A percentile compares a stretch with the other conserved stretches of the same genome.
Evolutionary conservation across 1,140 invertebrate genomes (phyloP).

Genomic region (Aricia agestis): DNA sequence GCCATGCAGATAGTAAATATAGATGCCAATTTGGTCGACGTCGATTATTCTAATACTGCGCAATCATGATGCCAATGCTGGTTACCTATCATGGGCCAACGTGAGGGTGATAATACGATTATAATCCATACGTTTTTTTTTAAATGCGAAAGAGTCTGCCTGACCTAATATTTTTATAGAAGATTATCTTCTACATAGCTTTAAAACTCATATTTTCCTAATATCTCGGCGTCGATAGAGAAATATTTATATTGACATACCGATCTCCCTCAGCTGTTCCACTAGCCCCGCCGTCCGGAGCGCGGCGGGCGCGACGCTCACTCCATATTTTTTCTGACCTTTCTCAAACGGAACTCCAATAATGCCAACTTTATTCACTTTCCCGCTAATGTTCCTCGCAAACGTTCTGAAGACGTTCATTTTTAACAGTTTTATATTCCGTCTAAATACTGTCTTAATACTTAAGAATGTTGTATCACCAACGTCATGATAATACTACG

Average conservation of each 20-base stretch:
- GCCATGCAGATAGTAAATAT: no score
- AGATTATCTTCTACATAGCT: no score
- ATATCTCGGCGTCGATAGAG: no score
- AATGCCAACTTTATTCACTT: conserved; percentile 77
- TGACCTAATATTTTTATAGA: no score
- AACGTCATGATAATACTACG: neutral
- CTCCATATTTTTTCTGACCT: conserved; percentile 81
- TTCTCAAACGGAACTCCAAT: conserved; percentile 86
- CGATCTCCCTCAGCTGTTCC: conserved; percentile 65
- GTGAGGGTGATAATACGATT: no score
- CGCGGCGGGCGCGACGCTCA: conserved; percentile 77
- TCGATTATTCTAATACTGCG: no score
- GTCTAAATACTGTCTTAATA: neutral
- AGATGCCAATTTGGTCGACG: no score
- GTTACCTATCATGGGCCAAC: no score
- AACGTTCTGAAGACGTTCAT: conserved; percentile 58
- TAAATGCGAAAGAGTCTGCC: no score
- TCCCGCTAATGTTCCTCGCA: conserved; percentile 51
- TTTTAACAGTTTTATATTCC: conserved; percentile 26
- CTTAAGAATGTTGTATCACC: neutral
- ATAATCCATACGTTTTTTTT: no score
- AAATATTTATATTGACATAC: conserved; percentile 44
- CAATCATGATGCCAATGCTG: no score
- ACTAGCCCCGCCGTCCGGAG: conserved; percentile 74
- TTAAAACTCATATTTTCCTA: no score